A percentile compares a stretch with the other conserved stretches of the same genome.
Evolutionary conservation across 2,888 invertebrate species (phyloP).

Genomic region (Dasysyrphus albostriatus): DNA sequence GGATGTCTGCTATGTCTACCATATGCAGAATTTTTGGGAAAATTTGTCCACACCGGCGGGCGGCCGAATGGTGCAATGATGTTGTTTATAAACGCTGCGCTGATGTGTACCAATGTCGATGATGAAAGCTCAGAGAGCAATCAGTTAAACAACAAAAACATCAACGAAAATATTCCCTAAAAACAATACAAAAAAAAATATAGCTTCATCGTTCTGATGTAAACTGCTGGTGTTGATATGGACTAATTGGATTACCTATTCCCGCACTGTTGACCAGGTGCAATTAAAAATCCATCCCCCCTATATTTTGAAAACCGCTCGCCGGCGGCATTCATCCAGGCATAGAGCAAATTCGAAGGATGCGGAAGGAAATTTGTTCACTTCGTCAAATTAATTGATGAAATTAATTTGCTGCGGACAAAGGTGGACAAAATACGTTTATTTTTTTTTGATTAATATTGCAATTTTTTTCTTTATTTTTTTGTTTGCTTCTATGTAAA

Average conservation of each 20-base stretch:
- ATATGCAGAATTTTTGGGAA: neutral
- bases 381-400: constrained; percentile 45
- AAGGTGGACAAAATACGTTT: constrained; percentile 2
- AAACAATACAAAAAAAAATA: constrained; percentile 13
- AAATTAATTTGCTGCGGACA: constrained; percentile 51
- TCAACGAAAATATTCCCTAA: constrained; percentile 6
- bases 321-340: neutral
- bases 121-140: constrained; percentile 39
- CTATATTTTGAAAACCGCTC: neutral
- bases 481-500: neutral
- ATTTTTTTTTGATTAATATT: neutral
- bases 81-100: neutral
- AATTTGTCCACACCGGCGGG: neutral
- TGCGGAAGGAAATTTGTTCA: constrained; percentile 22
- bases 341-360: neutral
- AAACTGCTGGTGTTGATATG: constrained; percentile 65
- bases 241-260: constrained; percentile 71
- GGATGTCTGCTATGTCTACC: neutral
- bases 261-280: constrained; percentile 56
- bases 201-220: constrained; percentile 31
- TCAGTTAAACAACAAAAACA: constrained; percentile 15
- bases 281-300: constrained; percentile 61
- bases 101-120: constrained; percentile 4
- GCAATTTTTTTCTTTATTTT: neutral
- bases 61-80: neutral